Percentiles rank a stretch among this genome's conserved stretches.
Evolutionary conservation across 2,797 vertebrate species (phyloP).

Genomic region (Oryzias dopingdopingensis): DNA sequence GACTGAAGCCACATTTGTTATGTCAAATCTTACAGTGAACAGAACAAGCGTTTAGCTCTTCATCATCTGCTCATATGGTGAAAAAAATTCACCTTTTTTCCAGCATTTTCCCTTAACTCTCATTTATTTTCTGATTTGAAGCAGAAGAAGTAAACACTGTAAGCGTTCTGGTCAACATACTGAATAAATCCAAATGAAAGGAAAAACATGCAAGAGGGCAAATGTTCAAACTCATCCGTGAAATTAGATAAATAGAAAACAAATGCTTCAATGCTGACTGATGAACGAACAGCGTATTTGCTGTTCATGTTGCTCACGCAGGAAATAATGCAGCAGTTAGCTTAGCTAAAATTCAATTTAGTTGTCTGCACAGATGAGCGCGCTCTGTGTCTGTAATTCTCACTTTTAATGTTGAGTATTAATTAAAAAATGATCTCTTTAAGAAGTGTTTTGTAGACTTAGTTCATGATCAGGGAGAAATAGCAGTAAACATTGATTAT

Average conservation of each 20-base stretch:
- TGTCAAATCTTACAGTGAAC: too few species aligned
- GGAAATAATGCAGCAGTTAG: slow-evolving; percentile 33
- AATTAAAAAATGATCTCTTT: slow-evolving; percentile 10
- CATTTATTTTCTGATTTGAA: background rate
- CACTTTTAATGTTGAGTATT: background rate
- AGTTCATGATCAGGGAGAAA: slow-evolving; percentile 4
- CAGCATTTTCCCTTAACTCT: too few species aligned
- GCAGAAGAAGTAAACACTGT: background rate
- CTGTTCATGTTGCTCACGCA: slow-evolving; percentile 32
- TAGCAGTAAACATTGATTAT: slow-evolving; percentile 12
- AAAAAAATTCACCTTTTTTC: too few species aligned
- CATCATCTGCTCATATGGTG: too few species aligned
- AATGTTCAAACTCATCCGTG: slow-evolving; percentile 19
- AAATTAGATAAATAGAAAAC: slow-evolving; percentile 33
- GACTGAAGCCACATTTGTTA: too few species aligned
- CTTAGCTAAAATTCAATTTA: slow-evolving; percentile 27
- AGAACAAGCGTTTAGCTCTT: too few species aligned
- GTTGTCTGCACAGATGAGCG: slow-evolving; percentile 12
- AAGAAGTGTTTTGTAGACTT: slow-evolving; percentile 11
- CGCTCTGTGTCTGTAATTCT: slow-evolving; percentile 9
- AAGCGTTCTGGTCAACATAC: background rate
- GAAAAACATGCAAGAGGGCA: background rate
- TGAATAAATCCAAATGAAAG: background rate
- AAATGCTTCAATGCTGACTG: slow-evolving; percentile 23
- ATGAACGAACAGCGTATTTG: slow-evolving; percentile 36